Evolutionary conservation across 2,113 vertebrate genomes (phyloP).

Genomic region (Rhegmatorhina hoffmannsi): DNA sequence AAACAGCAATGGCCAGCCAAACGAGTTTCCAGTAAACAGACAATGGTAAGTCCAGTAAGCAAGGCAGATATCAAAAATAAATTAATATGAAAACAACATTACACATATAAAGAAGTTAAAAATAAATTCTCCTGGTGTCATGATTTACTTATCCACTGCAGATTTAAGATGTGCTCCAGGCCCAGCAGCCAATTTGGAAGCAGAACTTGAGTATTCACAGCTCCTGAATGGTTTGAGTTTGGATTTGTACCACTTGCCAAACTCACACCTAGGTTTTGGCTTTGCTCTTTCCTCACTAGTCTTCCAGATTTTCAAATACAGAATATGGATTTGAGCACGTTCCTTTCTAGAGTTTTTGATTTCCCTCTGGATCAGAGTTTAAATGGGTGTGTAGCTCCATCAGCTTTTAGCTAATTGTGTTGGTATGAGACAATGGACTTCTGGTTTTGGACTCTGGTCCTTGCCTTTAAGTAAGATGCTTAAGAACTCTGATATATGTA

Average conservation of each 20-base stretch:
- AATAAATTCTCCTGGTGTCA: neutral
- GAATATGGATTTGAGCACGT: neutral
- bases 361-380: neutral
- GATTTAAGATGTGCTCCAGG: neutral
- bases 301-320: neutral
- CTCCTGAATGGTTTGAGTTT: neutral
- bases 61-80: neutral
- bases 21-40: neutral
- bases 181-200: neutral
- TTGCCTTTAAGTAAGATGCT: neutral
- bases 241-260: neutral
- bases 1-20: constrained; percentile 7
- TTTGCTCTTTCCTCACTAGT: neutral
- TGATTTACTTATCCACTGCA: neutral
- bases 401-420: neutral
- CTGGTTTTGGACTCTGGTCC: neutral
- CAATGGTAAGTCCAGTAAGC: neutral
- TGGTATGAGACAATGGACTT: neutral
- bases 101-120: neutral
- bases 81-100: neutral
- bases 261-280: neutral
- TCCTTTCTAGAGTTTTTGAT: neutral
- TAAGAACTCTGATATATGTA: neutral
- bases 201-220: neutral
- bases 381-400: neutral